Evolutionary conservation across 2,113 vertebrate species (phyloP).

Genomic region (Taxidea taxus): DNA sequence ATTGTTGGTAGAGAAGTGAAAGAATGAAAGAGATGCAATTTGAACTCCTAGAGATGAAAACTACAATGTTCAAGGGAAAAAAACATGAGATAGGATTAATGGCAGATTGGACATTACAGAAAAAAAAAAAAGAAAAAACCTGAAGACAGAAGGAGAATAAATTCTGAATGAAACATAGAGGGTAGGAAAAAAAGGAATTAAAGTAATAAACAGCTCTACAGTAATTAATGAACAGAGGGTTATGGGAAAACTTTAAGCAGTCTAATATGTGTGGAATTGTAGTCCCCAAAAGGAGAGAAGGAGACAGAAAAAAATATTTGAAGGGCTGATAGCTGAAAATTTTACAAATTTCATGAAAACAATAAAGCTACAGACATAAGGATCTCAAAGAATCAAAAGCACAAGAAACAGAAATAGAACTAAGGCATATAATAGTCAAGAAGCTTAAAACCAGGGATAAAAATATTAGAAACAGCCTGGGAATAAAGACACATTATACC

Average conservation of each 20-base stretch:
- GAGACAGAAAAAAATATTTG: not conserved
- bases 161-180: not conserved
- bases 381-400: not conserved
- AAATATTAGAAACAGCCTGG: not conserved
- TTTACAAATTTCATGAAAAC: not conserved
- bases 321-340: not conserved
- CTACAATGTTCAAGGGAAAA: not conserved
- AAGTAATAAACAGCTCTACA: not conserved
- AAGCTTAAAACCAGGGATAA: not conserved
- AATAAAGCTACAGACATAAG: not conserved
- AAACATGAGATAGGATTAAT: not conserved
- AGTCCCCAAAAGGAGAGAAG: not conserved
- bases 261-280: not conserved
- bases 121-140: not conserved
- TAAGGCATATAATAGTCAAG: not conserved
- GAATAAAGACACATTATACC: not conserved
- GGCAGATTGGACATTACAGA: not conserved
- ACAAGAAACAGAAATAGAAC: not conserved
- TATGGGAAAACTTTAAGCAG: not conserved
- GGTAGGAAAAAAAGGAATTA: not conserved
- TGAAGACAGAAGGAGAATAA: not conserved
- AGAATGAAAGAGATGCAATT: not conserved
- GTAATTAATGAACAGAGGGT: not conserved
- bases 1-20: constrained; percentile 12
- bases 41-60: not conserved